These are phyloP conservation scores for Aphelenchoides bicaudatus DNA, from an alignment of 2,888 invertebrate genomes.

Conservation along the genomic window DNA sequence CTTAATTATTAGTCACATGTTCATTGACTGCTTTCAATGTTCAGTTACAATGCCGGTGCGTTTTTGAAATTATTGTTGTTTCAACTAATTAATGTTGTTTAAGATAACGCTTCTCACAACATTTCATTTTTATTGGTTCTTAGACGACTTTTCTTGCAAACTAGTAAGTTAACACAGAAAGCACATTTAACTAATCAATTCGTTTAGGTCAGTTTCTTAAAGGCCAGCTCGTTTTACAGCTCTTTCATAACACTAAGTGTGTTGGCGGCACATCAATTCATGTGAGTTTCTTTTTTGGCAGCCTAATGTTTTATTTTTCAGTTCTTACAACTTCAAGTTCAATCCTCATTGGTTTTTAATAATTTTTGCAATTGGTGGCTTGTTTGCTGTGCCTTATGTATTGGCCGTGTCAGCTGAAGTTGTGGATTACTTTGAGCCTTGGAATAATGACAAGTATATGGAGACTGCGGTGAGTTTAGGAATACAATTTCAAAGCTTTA, in stretches of 20 bases:
- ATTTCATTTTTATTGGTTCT: conserved; percentile 5
- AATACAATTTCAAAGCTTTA: not conserved
- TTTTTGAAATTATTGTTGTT: too few species aligned
- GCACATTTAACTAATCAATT: not conserved
- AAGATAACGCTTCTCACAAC: not conserved
- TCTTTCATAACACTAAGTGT: conserved; percentile 10
- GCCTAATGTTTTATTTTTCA: not conserved
- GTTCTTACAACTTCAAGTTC: conserved; percentile 10
- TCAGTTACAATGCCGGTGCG: not conserved
- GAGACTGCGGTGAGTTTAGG: not conserved
- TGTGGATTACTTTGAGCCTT: conserved; percentile 11
- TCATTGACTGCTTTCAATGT: not conserved
- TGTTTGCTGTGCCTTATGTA: conserved; percentile 1
- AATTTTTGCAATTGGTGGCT: not conserved
- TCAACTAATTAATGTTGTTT: too few species aligned
- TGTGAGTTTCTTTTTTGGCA: not conserved
- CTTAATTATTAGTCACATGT: not conserved
- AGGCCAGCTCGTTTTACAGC: not conserved
- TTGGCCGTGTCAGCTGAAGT: not conserved
- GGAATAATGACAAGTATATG: not conserved
- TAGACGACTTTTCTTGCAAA: conserved; percentile 11
- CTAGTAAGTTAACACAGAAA: not conserved
- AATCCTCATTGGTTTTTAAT: conserved; percentile 8
- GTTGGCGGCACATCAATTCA: conserved; percentile 9
- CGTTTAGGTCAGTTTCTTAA: not conserved